Evolutionary conservation across 2,113 vertebrate genomes (phyloP).

Genomic region (Acanthisitta chloris): DNA sequence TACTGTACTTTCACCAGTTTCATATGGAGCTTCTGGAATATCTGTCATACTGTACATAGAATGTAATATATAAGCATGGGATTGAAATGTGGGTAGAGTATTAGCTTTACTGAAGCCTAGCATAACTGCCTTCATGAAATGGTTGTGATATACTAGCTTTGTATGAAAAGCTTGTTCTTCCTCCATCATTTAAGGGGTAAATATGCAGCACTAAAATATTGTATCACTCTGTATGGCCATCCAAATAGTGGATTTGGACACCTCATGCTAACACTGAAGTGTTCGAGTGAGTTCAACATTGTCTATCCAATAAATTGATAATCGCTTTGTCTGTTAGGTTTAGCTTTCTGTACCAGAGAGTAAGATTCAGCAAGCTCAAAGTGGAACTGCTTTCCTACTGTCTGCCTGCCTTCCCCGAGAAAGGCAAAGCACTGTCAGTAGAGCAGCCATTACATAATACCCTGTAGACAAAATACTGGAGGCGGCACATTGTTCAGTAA

Average conservation of each 20-base stretch:
- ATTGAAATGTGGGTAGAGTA: neutral
- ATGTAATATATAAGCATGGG: neutral
- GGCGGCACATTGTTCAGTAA: neutral
- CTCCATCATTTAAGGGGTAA: neutral
- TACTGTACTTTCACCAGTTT: neutral
- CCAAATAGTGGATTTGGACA: neutral
- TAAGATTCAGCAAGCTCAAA: neutral
- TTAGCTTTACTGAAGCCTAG: neutral
- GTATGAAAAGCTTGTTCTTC: neutral
- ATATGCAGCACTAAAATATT: neutral
- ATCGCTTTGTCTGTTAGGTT: neutral
- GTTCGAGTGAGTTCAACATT: neutral
- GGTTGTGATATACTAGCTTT: neutral
- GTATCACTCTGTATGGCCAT: neutral
- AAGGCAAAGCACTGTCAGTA: neutral
- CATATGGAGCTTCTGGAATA: neutral
- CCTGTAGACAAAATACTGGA: conserved; percentile 8
- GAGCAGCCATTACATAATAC: neutral
- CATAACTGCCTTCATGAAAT: neutral
- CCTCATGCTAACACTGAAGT: neutral
- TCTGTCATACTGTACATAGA: neutral
- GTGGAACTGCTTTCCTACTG: neutral
- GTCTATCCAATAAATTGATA: neutral
- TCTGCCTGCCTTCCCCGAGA: neutral
- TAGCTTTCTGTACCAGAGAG: neutral